Percentiles rank a stretch among this genome's conserved stretches.
Conservation (phyloP, 2,888 invertebrate species). For the Monopis laevigella region DNA sequence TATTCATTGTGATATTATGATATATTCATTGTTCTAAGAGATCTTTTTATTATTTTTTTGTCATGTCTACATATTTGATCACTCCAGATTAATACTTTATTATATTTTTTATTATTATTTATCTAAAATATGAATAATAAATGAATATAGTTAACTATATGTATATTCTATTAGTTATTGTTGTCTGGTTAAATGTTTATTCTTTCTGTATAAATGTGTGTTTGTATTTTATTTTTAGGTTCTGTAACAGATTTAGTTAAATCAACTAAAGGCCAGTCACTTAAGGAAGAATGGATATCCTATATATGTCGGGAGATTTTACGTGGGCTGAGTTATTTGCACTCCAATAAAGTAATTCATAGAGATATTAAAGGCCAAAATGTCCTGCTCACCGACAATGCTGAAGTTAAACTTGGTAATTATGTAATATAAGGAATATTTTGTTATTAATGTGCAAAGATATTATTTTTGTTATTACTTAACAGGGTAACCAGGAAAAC, state of each 20-base stretch:
- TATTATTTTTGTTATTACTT: background rate
- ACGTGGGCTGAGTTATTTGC: slow-evolving; percentile 95
- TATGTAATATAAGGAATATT: slow-evolving; percentile 13
- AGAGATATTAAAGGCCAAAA: slow-evolving; percentile 99
- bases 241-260: slow-evolving; percentile 99
- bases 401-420: slow-evolving; percentile 97
- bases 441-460: background rate
- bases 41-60: too few species aligned
- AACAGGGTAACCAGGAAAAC: too few species aligned
- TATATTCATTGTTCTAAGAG: too few species aligned
- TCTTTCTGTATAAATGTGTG: background rate
- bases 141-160: too few species aligned
- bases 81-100: too few species aligned
- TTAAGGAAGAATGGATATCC: slow-evolving; percentile 99
- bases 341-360: slow-evolving; percentile 99
- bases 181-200: too few species aligned
- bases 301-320: slow-evolving; percentile 97
- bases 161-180: too few species aligned
- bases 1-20: too few species aligned
- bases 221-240: slow-evolving; percentile 51
- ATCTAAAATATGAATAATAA: too few species aligned
- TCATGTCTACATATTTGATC: too few species aligned
- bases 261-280: slow-evolving; percentile 96
- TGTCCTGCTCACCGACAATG: slow-evolving; percentile 98
- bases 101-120: too few species aligned